Evolutionary conservation across 2,888 invertebrate genomes (phyloP), one percentile per base, ranked within the genome.

Genomic region (Tiphia femorata): DNA sequence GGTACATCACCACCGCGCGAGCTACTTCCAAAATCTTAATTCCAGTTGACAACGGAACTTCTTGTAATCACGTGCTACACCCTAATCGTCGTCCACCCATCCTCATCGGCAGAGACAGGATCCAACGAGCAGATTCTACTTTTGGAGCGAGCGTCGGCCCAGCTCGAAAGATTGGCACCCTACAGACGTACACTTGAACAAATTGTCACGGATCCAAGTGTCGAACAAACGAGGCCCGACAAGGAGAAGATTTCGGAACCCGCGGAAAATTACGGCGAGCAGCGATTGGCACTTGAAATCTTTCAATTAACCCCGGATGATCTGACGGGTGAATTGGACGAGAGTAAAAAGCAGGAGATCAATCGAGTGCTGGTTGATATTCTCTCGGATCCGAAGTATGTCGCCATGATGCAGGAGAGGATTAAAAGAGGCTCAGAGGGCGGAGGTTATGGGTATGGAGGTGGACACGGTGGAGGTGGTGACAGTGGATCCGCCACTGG

Each of bases 111-210:
- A 12, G 19, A 37, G 17, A 17, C n/a, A n/a, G n/a, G 5, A 8
- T 2, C 33, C 33, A 14, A 14, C 33, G 33, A n/a, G 12, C 3
- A 6, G 12, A 1, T n/a, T n/a, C 33, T 65, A 23, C 49, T 73
- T 12, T 53, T 60, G 16, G 66, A 64, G 40, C 67, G 70, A n/a
- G 78, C 77, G 3, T 75, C 74, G 7, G 70, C 67, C 17, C 82
- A 81, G 43, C 64, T 82, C 44, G 73, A 79, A 5, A 76, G 80
- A 49, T 62, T 82, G n/a, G 66, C 76, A 6, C 55, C 67, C 2
- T 81, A 79, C 52, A 71, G 75, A 19, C 70, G 68, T 33, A 46
- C 61, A 12, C 38, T 42, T 3, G 60, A 59, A 6, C 49, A 7
- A 20, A 37, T 1, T 12, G 23, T 7, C 2, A 19, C 49, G 17